Evolutionary conservation across 2,888 invertebrate genomes (phyloP), one percentile per base, ranked within the genome.

Genomic region (Brachyopa scutellaris): DNA sequence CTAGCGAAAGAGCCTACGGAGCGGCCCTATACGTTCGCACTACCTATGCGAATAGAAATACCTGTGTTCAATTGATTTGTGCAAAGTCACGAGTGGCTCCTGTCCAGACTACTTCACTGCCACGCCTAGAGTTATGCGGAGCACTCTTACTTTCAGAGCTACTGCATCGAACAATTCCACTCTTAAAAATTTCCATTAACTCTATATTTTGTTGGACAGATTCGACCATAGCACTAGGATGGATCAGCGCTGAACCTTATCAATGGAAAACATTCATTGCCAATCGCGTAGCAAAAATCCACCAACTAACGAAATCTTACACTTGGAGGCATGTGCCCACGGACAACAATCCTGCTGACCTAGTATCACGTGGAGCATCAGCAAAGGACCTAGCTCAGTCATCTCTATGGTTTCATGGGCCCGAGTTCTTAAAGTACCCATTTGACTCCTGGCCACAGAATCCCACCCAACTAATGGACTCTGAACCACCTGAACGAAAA

Each of bases 81-180:
- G 53, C 53, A 6, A 36, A 55, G 11, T n/a, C n/a, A 6, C 8
- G 38, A 38, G 13, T 57, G 4, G 45, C 55, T 38, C 64, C 64
- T 8, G 7, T 38, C 1, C 49, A 51, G 9, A 11, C 31, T 7
- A n/a, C 17, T 6, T 38, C 64, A 9, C 19, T 49, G 0, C 62
- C 62, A 8, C 19, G 64, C 1, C 17, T 64, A 0, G 38, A 64
- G 23, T 11, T 64, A 7, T 64, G 49, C 17, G 49, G 64, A 6
- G 36, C 51, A 1, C 9, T 64, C n/a, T 17, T 64, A 8, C 26
- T 64, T 6, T 26, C 26, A 26, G 26, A 26, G 6, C 6, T 26
- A 26, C 6, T 26, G 6, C 26, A 26, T 3, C 26, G 26, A 26
- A 6, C 6, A 26, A 26, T 26, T 6, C 26, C 26, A 6, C 26